Evolutionary conservation across 2,797 vertebrate species (phyloP).

Genomic region (Philypnodon macrostomus): DNA sequence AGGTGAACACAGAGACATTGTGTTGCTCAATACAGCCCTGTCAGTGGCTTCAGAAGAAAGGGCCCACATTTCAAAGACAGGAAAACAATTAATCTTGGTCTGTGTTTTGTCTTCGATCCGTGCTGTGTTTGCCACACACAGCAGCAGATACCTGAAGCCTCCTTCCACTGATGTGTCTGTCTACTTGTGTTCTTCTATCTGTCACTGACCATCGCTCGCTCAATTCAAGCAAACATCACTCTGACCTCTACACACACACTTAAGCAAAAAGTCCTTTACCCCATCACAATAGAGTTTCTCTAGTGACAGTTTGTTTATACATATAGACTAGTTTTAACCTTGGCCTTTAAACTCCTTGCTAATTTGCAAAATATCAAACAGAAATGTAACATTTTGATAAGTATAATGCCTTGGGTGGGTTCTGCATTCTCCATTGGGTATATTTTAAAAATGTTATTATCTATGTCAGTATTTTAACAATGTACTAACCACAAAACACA

Average conservation of each 20-base stretch:
- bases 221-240: conserved; percentile 20
- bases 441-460: no score
- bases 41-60: conserved; percentile 22
- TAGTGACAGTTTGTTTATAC: no score
- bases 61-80: conserved; percentile 12
- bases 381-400: no score
- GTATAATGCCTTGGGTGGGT: no score
- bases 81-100: conserved; percentile 12
- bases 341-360: no score
- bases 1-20: conserved; percentile 13
- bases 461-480: no score
- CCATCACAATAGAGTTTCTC: background rate
- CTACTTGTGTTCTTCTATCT: conserved; percentile 52
- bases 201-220: conserved; percentile 32
- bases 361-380: no score
- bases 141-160: conserved; percentile 32
- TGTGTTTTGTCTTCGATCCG: conserved; percentile 6
- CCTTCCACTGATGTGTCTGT: conserved; percentile 27
- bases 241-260: conserved; percentile 19
- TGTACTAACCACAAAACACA: no score
- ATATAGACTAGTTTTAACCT: no score
- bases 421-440: no score
- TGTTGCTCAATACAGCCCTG: conserved; percentile 20
- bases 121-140: conserved; percentile 5
- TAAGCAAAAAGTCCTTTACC: background rate